Evolutionary conservation across 2,888 invertebrate species (phyloP).

Genomic region (Congeria kusceri): DNA sequence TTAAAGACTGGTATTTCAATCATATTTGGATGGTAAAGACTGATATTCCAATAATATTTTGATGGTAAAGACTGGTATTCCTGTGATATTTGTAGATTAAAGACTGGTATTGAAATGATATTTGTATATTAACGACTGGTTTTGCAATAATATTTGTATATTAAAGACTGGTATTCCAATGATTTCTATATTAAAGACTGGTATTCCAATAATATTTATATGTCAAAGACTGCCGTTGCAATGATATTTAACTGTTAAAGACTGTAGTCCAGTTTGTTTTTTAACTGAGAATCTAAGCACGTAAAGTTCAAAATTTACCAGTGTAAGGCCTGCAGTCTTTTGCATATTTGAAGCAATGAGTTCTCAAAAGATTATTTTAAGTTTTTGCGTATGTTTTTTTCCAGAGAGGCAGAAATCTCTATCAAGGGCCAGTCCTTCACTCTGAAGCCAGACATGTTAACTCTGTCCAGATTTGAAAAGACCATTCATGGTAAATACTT

Average conservation of each 20-base stretch:
- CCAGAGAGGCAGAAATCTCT: conserved; percentile 73
- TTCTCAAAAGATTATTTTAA: neutral
- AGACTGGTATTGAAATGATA: too few relatives aligned
- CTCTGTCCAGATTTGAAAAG: conserved; percentile 93
- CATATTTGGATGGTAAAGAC: neutral
- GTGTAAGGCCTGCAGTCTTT: neutral
- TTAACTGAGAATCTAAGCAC: neutral
- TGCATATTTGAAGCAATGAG: neutral
- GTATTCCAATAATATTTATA: too few relatives aligned
- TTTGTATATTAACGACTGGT: too few relatives aligned
- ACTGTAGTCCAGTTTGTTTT: too few relatives aligned
- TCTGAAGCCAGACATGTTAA: conserved; percentile 92
- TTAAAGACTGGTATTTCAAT: too few relatives aligned
- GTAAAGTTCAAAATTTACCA: neutral
- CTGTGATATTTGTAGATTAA: too few relatives aligned
- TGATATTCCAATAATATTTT: neutral
- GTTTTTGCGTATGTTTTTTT: conserved; percentile 22
- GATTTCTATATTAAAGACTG: too few relatives aligned
- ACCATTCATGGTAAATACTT: conserved; percentile 89
- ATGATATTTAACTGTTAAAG: neutral
- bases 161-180: too few relatives aligned
- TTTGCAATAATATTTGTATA: too few relatives aligned
- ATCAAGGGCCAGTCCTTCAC: conserved; percentile 87
- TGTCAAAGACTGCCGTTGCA: too few relatives aligned
- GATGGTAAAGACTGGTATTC: too few relatives aligned